Conservation (phyloP, 2,888 invertebrate genomes). For the Abrostola tripartita region DNA sequence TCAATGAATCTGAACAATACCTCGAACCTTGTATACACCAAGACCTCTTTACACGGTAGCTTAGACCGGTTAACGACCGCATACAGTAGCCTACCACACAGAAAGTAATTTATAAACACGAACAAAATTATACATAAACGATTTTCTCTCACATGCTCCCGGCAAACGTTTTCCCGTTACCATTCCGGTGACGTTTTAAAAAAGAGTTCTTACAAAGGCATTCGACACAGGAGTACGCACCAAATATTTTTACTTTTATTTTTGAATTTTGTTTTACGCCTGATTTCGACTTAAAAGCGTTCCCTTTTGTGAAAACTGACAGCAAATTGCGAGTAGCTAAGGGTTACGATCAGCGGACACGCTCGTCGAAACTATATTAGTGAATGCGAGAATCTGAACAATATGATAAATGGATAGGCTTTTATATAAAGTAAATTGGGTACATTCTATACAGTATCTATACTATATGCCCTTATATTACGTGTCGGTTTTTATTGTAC, state of each 20-base stretch:
- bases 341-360: constrained; percentile 19
- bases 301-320: constrained; percentile 21
- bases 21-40: too few species aligned
- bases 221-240: constrained; percentile 25
- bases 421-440: constrained; percentile 3
- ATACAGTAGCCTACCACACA: constrained; percentile 2
- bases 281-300: constrained; percentile 34
- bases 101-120: constrained; percentile 11
- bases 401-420: constrained; percentile 39
- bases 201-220: constrained; percentile 40
- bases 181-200: constrained; percentile 26
- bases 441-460: background rate
- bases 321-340: constrained; percentile 38
- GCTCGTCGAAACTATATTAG: constrained; percentile 14
- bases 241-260: constrained; percentile 32
- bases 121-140: constrained; percentile 18
- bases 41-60: background rate
- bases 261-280: constrained; percentile 38
- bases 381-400: constrained; percentile 25
- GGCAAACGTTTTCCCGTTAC: constrained; percentile 31
- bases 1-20: background rate
- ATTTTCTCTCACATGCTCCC: constrained; percentile 19
- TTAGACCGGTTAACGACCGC: too few species aligned
- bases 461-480: too few species aligned
- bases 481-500: too few species aligned